Evolutionary conservation across 2,888 invertebrate species (phyloP), one percentile per base, ranked within the genome.

Genomic region (Lochmaea crataegi): DNA sequence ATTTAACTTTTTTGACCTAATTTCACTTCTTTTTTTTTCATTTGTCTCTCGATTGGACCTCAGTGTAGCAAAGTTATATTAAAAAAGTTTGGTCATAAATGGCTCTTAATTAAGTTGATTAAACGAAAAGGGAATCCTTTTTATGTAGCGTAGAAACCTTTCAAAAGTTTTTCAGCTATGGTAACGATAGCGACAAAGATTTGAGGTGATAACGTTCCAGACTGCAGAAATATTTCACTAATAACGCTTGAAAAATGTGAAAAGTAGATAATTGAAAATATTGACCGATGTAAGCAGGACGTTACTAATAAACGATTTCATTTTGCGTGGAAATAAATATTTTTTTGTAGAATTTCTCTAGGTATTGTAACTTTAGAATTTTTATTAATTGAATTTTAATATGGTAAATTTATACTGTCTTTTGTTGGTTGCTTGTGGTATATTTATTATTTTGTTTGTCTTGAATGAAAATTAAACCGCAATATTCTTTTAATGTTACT

Each of bases 91-190:
- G 48, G 32, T 64, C 66, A 71, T 74, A 75, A 76, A 76, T 71
- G 71, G 70, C 65, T 68, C 74, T 75, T 76, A 69, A 76, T 77
- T 76, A 75, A 76, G 71, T 75, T 75, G 74, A 77, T 78, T 76
- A 75, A 75, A 74, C 72, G 66, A 68, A 68, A 70, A 68, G 68
- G 68, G 75, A 75, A 76, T 72, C 69, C 75, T 74, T 75, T 78
- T 75, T 75, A 71, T 77, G 64, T 75, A 63, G 48, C 65, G 71
- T 63, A 63, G 42, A 61, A 65, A 73, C 65, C 71, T 45, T 68
- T 67, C 72, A 51, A 68, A 68, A 75, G 67, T 64, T 71, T 71
- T 22, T 60, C 41, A 65, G 65, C 67, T 57, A 53, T 67, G 32
- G 51, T 12, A 10, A 51, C 16, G 51, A 51, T 53, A 65, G 32